Percentiles rank a stretch among this genome's conserved stretches.
phyloP scores from a whole-genome alignment of 1,140 invertebrate species.

The Drosophila biarmipes region DNA sequence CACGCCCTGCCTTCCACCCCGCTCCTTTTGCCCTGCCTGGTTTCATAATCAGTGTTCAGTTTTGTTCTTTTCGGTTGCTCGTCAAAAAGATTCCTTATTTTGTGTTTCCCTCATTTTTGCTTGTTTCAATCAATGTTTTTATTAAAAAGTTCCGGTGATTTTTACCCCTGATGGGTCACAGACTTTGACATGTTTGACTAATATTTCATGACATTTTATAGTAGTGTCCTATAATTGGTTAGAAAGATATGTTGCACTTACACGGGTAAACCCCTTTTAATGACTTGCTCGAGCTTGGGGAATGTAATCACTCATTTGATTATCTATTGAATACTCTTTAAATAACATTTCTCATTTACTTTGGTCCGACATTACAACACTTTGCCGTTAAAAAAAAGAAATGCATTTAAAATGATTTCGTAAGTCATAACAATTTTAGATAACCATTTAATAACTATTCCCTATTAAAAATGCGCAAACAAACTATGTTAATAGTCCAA shows the following conservation, averaged over 20 bases:
- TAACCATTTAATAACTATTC: neutral
- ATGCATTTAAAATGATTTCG: too few species aligned
- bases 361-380: too few species aligned
- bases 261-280: constrained; percentile 32
- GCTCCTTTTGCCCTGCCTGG: constrained; percentile 14
- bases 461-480: too few species aligned
- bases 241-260: neutral
- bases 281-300: constrained; percentile 9
- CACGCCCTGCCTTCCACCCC: constrained; percentile 5
- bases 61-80: constrained; percentile 25
- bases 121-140: constrained; percentile 66
- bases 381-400: too few species aligned
- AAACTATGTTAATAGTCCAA: neutral
- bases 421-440: too few species aligned
- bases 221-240: constrained; percentile 1
- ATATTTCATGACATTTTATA: constrained; percentile 1
- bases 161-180: constrained; percentile 27
- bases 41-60: constrained; percentile 63
- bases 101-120: constrained; percentile 25
- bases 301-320: neutral
- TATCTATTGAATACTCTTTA: too few species aligned
- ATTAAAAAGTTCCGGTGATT: constrained; percentile 58
- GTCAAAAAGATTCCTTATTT: constrained; percentile 53
- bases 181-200: constrained; percentile 62
- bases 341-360: too few species aligned